Evolutionary conservation across 2,113 vertebrate species (phyloP).

Genomic region (Elanoides forficatus): DNA sequence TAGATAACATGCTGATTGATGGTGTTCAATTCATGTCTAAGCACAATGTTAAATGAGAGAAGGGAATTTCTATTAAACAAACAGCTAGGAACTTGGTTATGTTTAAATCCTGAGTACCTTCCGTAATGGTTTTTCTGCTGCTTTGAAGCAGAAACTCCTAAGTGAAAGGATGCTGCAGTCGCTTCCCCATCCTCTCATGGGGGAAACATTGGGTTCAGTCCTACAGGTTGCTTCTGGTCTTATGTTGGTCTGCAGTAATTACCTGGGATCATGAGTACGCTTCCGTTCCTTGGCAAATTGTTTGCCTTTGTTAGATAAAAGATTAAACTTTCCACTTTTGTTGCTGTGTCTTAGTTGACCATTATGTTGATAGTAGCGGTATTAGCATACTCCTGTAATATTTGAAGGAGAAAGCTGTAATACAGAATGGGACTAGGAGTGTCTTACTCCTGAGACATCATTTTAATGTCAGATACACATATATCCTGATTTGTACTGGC

Average conservation of each 20-base stretch:
- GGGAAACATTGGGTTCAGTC: neutral
- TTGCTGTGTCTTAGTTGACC: neutral
- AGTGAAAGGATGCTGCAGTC: neutral
- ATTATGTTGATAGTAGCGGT: neutral
- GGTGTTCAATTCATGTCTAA: neutral
- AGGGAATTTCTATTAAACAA: neutral
- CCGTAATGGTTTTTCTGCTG: neutral
- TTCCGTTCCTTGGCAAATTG: neutral
- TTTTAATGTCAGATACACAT: neutral
- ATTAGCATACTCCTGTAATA: neutral
- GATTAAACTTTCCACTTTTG: neutral
- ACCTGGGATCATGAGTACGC: neutral
- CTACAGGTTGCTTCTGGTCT: neutral
- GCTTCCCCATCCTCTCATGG: neutral
- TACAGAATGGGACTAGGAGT: neutral
- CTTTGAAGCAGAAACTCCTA: neutral
- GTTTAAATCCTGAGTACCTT: neutral
- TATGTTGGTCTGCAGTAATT: neutral
- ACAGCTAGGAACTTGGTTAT: neutral
- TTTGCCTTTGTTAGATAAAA: neutral
- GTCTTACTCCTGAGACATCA: fast-evolving
- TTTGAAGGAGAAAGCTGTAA: neutral
- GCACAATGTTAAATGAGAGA: neutral
- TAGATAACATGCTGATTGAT: neutral
- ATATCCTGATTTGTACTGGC: neutral